These are phyloP conservation scores for Drosophila lutescens DNA, from an alignment of 2,888 invertebrate genomes.

Conservation along the genomic window DNA sequence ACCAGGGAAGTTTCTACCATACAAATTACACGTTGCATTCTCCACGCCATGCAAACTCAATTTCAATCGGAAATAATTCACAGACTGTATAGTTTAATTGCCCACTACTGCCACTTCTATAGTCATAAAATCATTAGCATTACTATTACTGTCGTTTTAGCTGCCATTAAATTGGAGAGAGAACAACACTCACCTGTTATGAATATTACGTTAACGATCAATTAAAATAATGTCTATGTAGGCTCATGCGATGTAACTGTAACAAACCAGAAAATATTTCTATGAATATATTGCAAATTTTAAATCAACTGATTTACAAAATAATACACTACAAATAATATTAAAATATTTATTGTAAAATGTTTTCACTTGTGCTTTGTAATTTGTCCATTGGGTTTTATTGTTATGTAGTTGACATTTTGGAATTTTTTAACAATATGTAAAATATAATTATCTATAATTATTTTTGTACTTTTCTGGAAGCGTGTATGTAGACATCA, in stretches of 20 bases:
- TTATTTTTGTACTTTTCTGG: no score
- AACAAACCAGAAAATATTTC: neutral
- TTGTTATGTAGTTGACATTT: no score
- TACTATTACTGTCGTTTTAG: slow-evolving; percentile 5
- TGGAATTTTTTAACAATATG: no score
- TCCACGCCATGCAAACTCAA: neutral
- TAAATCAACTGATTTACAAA: neutral
- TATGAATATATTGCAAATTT: neutral
- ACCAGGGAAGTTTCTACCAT: neutral
- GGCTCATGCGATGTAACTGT: neutral
- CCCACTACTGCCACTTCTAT: neutral
- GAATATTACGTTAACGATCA: neutral
- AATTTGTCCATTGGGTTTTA: no score
- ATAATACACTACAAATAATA: neutral
- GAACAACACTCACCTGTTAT: neutral
- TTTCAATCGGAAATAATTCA: neutral
- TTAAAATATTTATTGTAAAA: neutral
- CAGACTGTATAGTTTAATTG: slow-evolving; percentile 4
- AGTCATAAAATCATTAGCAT: neutral
- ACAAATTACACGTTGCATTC: neutral
- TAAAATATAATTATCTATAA: no score
- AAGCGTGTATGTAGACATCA: no score
- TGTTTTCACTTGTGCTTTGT: no score
- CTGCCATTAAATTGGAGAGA: slow-evolving; percentile 1
- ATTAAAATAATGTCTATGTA: neutral